Base-by-base conservation (phyloP, 2,797 vertebrate genomes). In the Anabas testudineus region DNA sequence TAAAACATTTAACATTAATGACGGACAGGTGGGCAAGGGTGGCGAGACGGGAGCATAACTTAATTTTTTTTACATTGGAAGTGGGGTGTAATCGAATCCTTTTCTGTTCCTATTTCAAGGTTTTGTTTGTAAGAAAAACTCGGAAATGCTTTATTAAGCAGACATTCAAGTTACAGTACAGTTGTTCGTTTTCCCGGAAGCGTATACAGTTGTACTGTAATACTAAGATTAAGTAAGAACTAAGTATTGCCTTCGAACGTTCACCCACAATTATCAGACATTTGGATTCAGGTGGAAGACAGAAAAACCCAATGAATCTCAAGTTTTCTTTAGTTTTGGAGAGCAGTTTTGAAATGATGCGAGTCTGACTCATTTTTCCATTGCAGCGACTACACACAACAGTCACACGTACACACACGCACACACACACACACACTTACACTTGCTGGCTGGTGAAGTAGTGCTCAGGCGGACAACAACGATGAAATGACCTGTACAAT, bases 381-480 rank as follows among this genome's bases (percentile, higher is more conserved):
- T 91, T 80, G 85, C 71, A 83, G 82, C 58, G 59, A 82, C 75
- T 65, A 79, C 41, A 62, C 64, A 71, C 24, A 71, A 81, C 69
- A 69, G 10, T 45, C 56, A 24, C 45, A 60, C 79, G 54, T 52
- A 47, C 56, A 19, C 14, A 46, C 48, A 43, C 48, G 43, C 49
- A 37, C 55, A 76, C 61, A 54, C 57, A 36, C 52, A 21, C 58
- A 62, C 47, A 56, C 51, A 57, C 45, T 30, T 16, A 56, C 43
- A 62, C 48, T 74, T 75, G 83, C 90, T 90, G 91, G 94, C 93
- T 94, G 93, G 93, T 93, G 92, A 91, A 90, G 88, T 92, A 91
- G 93, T 93, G 91, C 91, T 93, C 92, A 92, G 91, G 90, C 88
- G 37, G 79, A 90, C 82, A 71, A 65, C 57, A 34, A 80, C 63